Conservation (phyloP, 2,888 invertebrate species). For the Conistra vaccinii region DNA sequence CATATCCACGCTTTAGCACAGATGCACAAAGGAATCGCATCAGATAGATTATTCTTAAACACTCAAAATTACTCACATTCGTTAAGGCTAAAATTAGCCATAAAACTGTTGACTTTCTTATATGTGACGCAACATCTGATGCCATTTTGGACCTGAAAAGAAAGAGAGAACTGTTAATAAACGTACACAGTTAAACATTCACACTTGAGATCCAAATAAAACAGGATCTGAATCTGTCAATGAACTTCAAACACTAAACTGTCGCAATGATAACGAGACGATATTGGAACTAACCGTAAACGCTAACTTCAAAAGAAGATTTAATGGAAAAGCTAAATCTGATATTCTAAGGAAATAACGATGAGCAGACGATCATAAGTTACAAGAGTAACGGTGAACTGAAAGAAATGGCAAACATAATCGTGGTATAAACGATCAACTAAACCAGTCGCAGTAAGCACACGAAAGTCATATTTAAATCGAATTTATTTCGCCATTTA, state of each 20-base stretch:
- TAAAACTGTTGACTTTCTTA: conserved; percentile 83
- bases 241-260: conserved; percentile 18
- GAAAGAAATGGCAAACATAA: conserved; percentile 44
- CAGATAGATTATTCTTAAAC: neutral
- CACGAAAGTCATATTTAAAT: conserved; percentile 59
- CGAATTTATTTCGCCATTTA: conserved; percentile 61
- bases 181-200: neutral
- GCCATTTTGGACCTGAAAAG: conserved; percentile 88
- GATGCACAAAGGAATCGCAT: neutral
- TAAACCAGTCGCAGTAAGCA: conserved; percentile 53
- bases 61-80: conserved; percentile 80
- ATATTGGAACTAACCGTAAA: conserved; percentile 17
- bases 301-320: conserved; percentile 12
- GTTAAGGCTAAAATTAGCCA: conserved; percentile 85
- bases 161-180: conserved; percentile 39
- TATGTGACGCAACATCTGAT: conserved; percentile 84
- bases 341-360: conserved; percentile 25
- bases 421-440: conserved; percentile 35
- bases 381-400: conserved; percentile 26
- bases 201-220: neutral
- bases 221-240: neutral
- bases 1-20: neutral
- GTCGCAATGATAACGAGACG: neutral
- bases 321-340: conserved; percentile 20
- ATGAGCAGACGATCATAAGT: conserved; percentile 6